Percentiles rank a stretch among this genome's conserved stretches.
Evolutionary conservation across 2,797 vertebrate species (phyloP).

Genomic region (Capromys pilorides): DNA sequence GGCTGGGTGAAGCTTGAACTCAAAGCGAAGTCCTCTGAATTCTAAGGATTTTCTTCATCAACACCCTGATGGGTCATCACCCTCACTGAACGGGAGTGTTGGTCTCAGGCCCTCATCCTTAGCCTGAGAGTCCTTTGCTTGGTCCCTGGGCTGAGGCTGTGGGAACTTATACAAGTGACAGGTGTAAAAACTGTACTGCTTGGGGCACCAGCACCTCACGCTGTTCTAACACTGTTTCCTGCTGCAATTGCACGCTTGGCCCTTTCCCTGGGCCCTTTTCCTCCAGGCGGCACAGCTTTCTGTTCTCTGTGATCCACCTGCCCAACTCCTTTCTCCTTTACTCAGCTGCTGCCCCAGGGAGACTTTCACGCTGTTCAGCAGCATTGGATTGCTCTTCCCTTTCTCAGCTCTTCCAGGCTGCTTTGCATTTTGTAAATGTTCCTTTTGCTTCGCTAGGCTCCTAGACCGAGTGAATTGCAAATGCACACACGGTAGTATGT

Average conservation of each 20-base stretch:
- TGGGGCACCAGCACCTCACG: background rate
- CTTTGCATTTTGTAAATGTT: slow-evolving; percentile 21
- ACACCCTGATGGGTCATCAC: background rate
- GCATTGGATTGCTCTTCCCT: background rate
- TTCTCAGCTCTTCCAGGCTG: background rate
- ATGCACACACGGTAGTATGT: background rate
- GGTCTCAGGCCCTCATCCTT: background rate
- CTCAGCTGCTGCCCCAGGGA: background rate
- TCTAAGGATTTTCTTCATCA: background rate
- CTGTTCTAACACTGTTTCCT: slow-evolving; percentile 15
- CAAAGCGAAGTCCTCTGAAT: background rate
- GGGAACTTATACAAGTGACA: slow-evolving; percentile 6
- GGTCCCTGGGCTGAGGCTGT: background rate
- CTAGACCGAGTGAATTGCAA: background rate
- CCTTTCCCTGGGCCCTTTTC: slow-evolving; percentile 36
- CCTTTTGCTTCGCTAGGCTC: background rate
- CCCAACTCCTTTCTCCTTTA: background rate
- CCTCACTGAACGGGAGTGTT: no score
- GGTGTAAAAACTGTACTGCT: slow-evolving; percentile 9
- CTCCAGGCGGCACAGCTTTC: background rate
- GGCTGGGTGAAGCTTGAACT: background rate
- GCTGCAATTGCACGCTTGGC: background rate
- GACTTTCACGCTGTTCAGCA: background rate
- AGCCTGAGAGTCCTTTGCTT: background rate
- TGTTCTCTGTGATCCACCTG: background rate